These are phyloP conservation scores for Hormaphis cornu DNA, from an alignment of 1,140 invertebrate species.

Conservation along the genomic window DNA sequence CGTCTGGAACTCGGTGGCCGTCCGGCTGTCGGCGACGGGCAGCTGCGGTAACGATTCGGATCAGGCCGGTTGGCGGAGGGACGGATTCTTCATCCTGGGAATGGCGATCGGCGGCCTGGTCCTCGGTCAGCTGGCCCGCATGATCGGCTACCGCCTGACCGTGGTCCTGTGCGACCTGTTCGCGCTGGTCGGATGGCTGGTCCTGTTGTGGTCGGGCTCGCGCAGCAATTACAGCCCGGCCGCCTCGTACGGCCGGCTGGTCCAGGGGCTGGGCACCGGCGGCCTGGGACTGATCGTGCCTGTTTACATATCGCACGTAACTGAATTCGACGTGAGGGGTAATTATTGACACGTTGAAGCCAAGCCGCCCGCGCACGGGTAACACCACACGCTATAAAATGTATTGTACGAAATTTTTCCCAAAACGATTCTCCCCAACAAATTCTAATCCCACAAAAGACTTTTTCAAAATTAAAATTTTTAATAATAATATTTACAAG, in stretches of 20 bases:
- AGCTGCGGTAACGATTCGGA: no score
- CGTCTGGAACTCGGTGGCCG: background rate
- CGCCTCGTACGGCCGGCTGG: background rate
- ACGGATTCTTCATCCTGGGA: background rate
- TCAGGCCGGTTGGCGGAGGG: no score
- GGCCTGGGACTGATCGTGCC: background rate
- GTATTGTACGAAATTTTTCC: no score
- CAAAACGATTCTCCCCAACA: no score
- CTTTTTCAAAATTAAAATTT: no score
- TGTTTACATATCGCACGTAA: background rate
- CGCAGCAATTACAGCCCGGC: background rate
- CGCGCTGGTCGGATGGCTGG: background rate
- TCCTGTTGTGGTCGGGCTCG: background rate
- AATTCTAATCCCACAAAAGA: no score
- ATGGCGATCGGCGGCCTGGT: background rate
- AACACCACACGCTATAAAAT: no score
- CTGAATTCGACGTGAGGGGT: background rate
- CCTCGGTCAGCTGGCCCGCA: background rate
- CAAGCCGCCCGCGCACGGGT: no score
- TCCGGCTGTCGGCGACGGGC: background rate
- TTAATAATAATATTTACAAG: no score
- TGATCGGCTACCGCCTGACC: background rate
- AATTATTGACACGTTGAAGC: background rate
- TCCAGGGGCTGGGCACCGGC: background rate
- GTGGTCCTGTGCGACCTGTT: background rate